These are phyloP conservation scores for Clarias pachynema DNA, from an alignment of 2,797 vertebrate species.

Conservation along the genomic window DNA sequence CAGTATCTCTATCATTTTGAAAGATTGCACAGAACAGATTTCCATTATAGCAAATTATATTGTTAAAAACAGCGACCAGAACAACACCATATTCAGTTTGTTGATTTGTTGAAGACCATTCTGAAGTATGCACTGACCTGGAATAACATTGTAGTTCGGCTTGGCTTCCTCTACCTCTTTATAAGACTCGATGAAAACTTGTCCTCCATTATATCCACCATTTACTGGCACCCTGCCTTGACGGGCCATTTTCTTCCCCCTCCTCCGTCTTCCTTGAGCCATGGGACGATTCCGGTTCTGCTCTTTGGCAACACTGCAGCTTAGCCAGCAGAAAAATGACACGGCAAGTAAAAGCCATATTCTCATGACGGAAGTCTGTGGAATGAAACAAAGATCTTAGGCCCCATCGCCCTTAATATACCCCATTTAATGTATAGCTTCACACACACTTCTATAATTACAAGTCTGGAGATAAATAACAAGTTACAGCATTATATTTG, in stretches of 20 bases:
- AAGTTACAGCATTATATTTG: constrained; percentile 44
- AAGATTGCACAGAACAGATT: background rate
- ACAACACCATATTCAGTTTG: background rate
- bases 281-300: constrained; percentile 31
- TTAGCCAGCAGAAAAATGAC: constrained; percentile 74
- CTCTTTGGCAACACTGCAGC: constrained; percentile 62
- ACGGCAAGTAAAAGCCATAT: constrained; percentile 63
- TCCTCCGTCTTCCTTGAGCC: constrained; percentile 61
- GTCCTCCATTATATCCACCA: constrained; percentile 60
- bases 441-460: constrained; percentile 71
- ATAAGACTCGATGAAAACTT: constrained; percentile 75
- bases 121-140: constrained; percentile 77
- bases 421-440: constrained; percentile 66
- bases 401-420: constrained; percentile 68
- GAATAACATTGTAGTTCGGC: constrained; percentile 79
- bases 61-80: background rate
- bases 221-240: constrained; percentile 60
- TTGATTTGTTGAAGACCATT: background rate
- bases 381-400: constrained; percentile 48
- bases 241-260: constrained; percentile 55
- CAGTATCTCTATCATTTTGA: background rate
- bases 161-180: constrained; percentile 73
- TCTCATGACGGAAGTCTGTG: constrained; percentile 54
- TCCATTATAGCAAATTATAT: background rate
- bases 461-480: constrained; percentile 63